These are phyloP conservation scores for Metacarcinus magister DNA, from an alignment of 2,888 invertebrate genomes.

Conservation along the genomic window DNA sequence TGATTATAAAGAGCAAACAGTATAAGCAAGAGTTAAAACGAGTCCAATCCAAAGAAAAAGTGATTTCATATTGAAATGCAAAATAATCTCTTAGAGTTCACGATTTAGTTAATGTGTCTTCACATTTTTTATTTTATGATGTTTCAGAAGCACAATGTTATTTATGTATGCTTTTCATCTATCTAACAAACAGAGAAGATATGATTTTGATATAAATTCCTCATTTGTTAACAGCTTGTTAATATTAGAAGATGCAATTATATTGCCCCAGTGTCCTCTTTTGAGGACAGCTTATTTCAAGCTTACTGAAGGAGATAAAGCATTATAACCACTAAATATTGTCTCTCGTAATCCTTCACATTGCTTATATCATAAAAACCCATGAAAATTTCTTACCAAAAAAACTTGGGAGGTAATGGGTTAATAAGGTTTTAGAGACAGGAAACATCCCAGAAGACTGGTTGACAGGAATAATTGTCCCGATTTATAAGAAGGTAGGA, in stretches of 20 bases:
- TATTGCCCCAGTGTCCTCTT: constrained; percentile 36
- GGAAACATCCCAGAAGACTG: background rate
- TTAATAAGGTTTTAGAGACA: background rate
- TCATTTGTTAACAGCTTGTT: too few species aligned
- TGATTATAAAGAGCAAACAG: background rate
- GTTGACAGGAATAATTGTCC: background rate
- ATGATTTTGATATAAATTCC: too few species aligned
- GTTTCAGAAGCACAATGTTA: too few species aligned
- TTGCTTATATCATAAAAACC: too few species aligned
- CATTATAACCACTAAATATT: too few species aligned
- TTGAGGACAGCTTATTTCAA: constrained; percentile 51
- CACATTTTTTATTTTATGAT: too few species aligned
- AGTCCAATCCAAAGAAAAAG: background rate
- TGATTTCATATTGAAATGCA: background rate
- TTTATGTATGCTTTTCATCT: too few species aligned
- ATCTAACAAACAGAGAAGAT: too few species aligned
- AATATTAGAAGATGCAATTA: background rate
- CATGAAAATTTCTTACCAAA: too few species aligned
- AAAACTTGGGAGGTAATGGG: too few species aligned
- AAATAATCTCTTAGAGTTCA: background rate
- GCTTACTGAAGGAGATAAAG: too few species aligned
- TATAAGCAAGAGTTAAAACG: background rate
- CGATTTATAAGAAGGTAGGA: background rate
- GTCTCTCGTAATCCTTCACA: too few species aligned
- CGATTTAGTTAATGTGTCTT: background rate